Conservation (phyloP, 2,113 vertebrate species). For the Crotalus tigris region DNA sequence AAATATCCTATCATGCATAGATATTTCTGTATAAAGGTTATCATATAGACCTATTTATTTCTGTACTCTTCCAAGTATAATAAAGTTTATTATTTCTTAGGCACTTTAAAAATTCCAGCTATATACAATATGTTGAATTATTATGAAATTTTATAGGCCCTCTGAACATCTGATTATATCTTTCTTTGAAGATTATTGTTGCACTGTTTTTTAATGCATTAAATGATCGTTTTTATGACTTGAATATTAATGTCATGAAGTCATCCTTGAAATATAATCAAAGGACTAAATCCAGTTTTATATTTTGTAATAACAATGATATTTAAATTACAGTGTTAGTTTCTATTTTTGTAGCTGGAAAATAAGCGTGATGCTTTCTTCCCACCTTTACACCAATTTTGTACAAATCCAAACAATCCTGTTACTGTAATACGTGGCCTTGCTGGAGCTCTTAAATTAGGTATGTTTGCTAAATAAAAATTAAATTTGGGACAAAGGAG, state of each 20-base stretch:
- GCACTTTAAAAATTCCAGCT: not conserved
- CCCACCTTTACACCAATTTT: constrained; percentile 98
- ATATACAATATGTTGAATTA: not conserved
- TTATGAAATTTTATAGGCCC: not conserved
- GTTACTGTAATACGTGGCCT: constrained; percentile 99
- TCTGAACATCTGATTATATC: not conserved
- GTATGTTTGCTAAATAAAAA: constrained; percentile 53
- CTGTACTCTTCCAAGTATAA: not conserved
- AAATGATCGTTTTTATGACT: not conserved
- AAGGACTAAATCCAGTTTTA: not conserved
- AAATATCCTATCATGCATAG: not conserved
- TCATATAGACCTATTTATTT: not conserved
- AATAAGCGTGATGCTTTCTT: constrained; percentile 98
- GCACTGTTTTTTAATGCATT: not conserved
- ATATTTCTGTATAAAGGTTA: not conserved
- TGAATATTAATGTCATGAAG: constrained; percentile 5
- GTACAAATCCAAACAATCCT: constrained; percentile 97
- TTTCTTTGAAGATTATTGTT: not conserved
- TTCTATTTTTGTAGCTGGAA: constrained; percentile 85
- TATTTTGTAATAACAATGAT: constrained; percentile 19
- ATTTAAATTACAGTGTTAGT: constrained; percentile 37
- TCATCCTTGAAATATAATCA: not conserved
- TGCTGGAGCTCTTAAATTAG: constrained; percentile 96
- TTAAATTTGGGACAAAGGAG: not conserved
- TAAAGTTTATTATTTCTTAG: not conserved